phyloP scores from a whole-genome alignment of 2,888 invertebrate species.

The Beris morrisii region DNA sequence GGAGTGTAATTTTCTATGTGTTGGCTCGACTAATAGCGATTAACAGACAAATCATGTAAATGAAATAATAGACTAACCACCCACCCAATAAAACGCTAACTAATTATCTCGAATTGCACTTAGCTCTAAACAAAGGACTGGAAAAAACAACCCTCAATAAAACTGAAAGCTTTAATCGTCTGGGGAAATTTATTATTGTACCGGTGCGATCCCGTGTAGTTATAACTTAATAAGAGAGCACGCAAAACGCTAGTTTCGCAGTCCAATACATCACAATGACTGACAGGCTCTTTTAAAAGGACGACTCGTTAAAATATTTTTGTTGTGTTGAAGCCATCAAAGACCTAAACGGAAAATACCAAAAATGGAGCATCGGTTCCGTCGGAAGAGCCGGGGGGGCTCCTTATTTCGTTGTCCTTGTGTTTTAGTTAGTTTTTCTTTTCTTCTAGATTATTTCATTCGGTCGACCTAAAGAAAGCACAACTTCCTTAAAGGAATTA shows the following conservation, averaged over 20 bases:
- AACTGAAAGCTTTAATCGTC: constrained; percentile 18
- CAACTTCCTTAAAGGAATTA: constrained; percentile 26
- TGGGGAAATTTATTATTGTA: constrained; percentile 21
- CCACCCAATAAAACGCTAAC: too few relatives aligned
- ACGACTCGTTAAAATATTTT: constrained; percentile 36
- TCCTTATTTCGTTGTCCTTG: constrained; percentile 2
- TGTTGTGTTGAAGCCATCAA: constrained; percentile 9
- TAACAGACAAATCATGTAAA: too few relatives aligned
- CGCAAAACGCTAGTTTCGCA: constrained; percentile 22
- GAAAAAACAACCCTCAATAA: not conserved
- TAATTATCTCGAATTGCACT: constrained; percentile 11
- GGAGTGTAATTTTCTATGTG: too few relatives aligned
- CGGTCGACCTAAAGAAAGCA: constrained; percentile 16
- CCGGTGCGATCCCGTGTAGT: not conserved
- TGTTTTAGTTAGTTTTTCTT: constrained; percentile 1
- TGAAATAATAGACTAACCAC: too few relatives aligned
- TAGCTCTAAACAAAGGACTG: constrained; percentile 2
- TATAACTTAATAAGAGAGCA: constrained; percentile 24
- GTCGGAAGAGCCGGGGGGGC: not conserved
- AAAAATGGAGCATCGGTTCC: too few relatives aligned
- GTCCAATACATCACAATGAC: constrained; percentile 36
- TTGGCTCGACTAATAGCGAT: too few relatives aligned
- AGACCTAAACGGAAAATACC: constrained; percentile 2
- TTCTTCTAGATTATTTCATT: not conserved
- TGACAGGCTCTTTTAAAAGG: constrained; percentile 34